Evolutionary conservation across 2,888 invertebrate genomes (phyloP), one percentile per base, ranked within the genome.

Genomic region (Hydriomena furcata): DNA sequence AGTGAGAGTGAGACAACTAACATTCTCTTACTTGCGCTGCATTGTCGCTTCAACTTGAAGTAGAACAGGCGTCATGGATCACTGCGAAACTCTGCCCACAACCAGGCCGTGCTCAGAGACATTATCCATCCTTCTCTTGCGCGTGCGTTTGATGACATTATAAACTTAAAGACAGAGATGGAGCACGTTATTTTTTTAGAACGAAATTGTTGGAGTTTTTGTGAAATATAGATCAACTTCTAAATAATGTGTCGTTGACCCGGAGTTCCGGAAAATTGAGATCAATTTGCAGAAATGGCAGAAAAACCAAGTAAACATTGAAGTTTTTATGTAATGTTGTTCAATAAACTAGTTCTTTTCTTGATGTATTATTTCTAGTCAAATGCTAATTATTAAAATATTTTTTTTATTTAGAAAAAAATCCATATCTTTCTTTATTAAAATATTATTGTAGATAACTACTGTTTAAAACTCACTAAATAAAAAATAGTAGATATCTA

Each of bases 191-290:
- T 59, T 66, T 77, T 79, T 79, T 61, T 82, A 77, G 73, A 63
- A 66, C 66, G 58, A 72, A 70, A 74, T 75, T 76, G 76, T 79
- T 73, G 25, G 38, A 65, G 69, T 81, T 87, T 87, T 87, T 84
- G 78, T 82, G 70, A 80, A 83, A 87, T 87, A 84, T 85, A 86
- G 88, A 88, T 82, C 85, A 84, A 79, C 76, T 78, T 79, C 80
- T 75, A 79, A 82, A 82, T 84, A 81, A 81, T 79, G 75, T 78
- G 86, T 86, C 88, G 73, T 76, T 86, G 85, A 87, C 80, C 87
- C 60, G 60, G 34, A 54, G 65, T 68, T 73, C 63, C 60, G 65
- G 66, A 66, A 8, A 71, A 74, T 72, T 72, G 64, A 66, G 63
- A 63, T 47, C 60, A 63, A 62, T 55, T 60, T 58, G 47, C 58